Percentiles rank a stretch among this genome's conserved stretches.
These are phyloP conservation scores for Diplodus puntazzo DNA, from an alignment of 2,797 vertebrate genomes.

Conservation along the genomic window DNA sequence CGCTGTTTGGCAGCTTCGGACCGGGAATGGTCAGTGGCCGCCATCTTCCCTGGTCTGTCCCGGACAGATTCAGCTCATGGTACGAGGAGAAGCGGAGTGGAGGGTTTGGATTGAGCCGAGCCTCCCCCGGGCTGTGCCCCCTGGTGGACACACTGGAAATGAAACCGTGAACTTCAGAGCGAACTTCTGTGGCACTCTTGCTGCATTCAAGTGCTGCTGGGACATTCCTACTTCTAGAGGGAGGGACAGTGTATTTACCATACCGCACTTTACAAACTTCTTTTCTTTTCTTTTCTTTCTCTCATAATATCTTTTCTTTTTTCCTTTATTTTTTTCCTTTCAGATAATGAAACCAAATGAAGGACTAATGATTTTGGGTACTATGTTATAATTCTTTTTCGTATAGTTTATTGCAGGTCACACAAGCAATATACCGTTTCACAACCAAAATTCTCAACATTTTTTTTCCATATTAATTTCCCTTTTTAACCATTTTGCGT, in stretches of 20 bases:
- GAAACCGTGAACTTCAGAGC: conserved; percentile 33
- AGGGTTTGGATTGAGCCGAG: conserved; percentile 62
- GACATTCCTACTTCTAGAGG: not conserved
- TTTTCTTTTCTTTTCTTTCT: not conserved
- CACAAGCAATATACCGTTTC: not conserved
- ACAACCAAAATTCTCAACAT: not conserved
- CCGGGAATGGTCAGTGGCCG: conserved; percentile 91
- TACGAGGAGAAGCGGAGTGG: conserved; percentile 70
- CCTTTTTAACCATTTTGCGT: too few relatives aligned
- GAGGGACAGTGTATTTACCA: not conserved
- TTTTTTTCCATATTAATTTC: not conserved
- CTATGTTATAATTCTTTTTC: not conserved
- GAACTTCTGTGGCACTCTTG: conserved; percentile 52
- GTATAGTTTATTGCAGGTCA: not conserved
- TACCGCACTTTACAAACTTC: not conserved
- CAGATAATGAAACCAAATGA: not conserved
- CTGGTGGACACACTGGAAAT: conserved; percentile 67
- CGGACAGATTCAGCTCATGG: conserved; percentile 84
- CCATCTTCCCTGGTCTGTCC: conserved; percentile 88
- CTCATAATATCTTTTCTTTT: too few relatives aligned
- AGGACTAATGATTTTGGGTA: not conserved
- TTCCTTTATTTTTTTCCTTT: too few relatives aligned
- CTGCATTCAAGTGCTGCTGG: conserved; percentile 59
- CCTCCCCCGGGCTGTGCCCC: conserved; percentile 70
- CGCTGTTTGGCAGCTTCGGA: conserved; percentile 90